Evolutionary conservation across 2,888 invertebrate species (phyloP).

Genomic region (Morpho helenor): DNA sequence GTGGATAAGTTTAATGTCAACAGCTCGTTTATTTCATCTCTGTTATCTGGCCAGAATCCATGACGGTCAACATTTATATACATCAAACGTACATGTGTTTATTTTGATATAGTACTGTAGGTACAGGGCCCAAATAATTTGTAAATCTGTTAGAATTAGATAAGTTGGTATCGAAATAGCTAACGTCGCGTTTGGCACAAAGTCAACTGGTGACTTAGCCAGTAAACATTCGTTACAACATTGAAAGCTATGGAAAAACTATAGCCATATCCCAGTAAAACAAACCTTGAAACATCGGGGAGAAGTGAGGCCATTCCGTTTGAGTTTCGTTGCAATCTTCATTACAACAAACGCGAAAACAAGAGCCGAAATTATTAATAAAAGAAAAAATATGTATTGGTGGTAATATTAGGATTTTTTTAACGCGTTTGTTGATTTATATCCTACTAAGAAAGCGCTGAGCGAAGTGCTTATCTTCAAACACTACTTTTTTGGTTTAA

Average conservation of each 20-base stretch:
- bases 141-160: conserved; percentile 11
- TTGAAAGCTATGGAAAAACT: conserved; percentile 47
- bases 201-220: conserved; percentile 48
- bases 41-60: conserved; percentile 16
- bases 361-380: no score
- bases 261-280: conserved; percentile 53
- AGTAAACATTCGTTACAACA: conserved; percentile 44
- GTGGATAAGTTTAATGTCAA: conserved; percentile 12
- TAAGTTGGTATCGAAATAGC: conserved; percentile 55
- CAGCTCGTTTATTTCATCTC: conserved; percentile 8
- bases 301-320: conserved; percentile 35
- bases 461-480: no score
- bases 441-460: no score
- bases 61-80: conserved; percentile 2
- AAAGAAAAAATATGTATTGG: no score
- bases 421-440: no score
- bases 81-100: not conserved
- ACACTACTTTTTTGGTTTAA: no score
- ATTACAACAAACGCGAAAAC: conserved; percentile 17
- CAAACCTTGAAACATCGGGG: conserved; percentile 41
- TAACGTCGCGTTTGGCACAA: conserved; percentile 62
- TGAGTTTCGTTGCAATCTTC: conserved; percentile 42
- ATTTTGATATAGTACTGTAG: conserved; percentile 2
- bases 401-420: no score
- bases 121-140: conserved; percentile 2